phyloP scores from a whole-genome alignment of 2,888 invertebrate genomes.

The Archaeoteleia sp. region DNA sequence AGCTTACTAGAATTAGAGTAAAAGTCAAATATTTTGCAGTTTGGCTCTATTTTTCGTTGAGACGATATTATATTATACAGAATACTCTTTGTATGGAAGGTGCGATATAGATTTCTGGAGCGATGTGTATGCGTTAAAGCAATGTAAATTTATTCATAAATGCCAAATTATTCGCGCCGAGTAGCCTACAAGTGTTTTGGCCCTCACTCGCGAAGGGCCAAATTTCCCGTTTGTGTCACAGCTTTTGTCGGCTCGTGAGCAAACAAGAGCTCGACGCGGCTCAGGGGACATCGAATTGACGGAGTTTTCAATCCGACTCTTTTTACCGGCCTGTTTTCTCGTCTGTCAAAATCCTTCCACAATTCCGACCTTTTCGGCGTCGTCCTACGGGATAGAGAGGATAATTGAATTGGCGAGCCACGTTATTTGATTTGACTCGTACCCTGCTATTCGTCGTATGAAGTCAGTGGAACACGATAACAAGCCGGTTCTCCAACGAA shows the following conservation, averaged over 20 bases:
- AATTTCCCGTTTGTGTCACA: constrained; percentile 19
- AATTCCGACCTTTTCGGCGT: constrained; percentile 38
- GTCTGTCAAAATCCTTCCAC: constrained; percentile 38
- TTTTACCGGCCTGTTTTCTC: constrained; percentile 24
- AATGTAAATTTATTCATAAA: constrained; percentile 61
- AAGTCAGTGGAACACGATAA: constrained; percentile 38
- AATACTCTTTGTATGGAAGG: constrained; percentile 26
- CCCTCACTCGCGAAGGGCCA: constrained; percentile 27
- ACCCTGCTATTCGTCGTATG: constrained; percentile 15
- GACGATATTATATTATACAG: constrained; percentile 29
- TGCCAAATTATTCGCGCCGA: constrained; percentile 51
- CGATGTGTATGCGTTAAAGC: constrained; percentile 32
- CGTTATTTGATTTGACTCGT: constrained; percentile 46
- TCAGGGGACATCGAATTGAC: constrained; percentile 5
- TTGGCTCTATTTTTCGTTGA: no score
- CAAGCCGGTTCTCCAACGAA: constrained; percentile 29
- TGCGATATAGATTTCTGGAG: constrained; percentile 9
- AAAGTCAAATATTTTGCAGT: no score
- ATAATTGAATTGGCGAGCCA: constrained; percentile 50
- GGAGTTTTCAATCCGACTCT: constrained; percentile 5
- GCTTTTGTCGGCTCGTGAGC: constrained; percentile 14
- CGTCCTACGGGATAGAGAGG: constrained; percentile 24
- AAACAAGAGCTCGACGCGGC: constrained; percentile 27
- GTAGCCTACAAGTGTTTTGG: constrained; percentile 47
- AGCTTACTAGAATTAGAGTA: no score